Conservation (phyloP, 2,888 invertebrate species). For the Andrena flavipes region DNA sequence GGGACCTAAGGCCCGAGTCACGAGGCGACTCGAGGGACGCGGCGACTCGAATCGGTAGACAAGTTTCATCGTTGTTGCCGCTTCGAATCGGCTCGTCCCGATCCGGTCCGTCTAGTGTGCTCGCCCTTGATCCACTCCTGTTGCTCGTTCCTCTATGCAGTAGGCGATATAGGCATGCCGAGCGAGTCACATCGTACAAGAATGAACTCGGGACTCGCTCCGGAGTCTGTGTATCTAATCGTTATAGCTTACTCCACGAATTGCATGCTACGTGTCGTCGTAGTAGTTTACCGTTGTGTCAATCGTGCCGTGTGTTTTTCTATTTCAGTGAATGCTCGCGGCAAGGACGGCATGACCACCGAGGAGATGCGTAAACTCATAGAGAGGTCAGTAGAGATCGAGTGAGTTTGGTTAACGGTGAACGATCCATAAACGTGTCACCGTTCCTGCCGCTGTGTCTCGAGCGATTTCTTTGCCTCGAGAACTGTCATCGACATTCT, state of each 20-base stretch:
- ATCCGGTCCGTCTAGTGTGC: neutral
- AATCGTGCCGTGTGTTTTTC: slow-evolving; percentile 86
- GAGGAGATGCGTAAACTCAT: slow-evolving; percentile 99
- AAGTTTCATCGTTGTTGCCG: neutral
- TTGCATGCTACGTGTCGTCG: slow-evolving; percentile 80
- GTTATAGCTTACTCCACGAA: slow-evolving; percentile 67
- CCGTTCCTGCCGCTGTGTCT: slow-evolving; percentile 72
- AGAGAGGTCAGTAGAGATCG: slow-evolving; percentile 93
- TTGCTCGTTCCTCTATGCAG: slow-evolving; percentile 65
- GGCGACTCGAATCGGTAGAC: neutral
- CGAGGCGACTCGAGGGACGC: neutral
- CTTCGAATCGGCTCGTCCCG: neutral
- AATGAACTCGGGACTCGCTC: slow-evolving; percentile 69
- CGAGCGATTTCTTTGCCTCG: slow-evolving; percentile 65
- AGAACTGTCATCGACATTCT: slow-evolving; percentile 53
- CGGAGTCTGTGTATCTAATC: slow-evolving; percentile 69
- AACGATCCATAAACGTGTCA: slow-evolving; percentile 51
- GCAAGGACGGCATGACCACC: slow-evolving; percentile 96
- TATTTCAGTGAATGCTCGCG: slow-evolving; percentile 89
- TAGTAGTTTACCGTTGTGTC: slow-evolving; percentile 86
- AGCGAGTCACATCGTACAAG: slow-evolving; percentile 64
- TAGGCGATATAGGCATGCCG: slow-evolving; percentile 70
- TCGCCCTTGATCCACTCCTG: slow-evolving; percentile 41
- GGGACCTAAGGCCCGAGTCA: slow-evolving; percentile 30
- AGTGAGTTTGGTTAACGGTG: slow-evolving; percentile 72